Conservation (phyloP, 2,888 invertebrate species). For the Lumbricus terrestris region DNA sequence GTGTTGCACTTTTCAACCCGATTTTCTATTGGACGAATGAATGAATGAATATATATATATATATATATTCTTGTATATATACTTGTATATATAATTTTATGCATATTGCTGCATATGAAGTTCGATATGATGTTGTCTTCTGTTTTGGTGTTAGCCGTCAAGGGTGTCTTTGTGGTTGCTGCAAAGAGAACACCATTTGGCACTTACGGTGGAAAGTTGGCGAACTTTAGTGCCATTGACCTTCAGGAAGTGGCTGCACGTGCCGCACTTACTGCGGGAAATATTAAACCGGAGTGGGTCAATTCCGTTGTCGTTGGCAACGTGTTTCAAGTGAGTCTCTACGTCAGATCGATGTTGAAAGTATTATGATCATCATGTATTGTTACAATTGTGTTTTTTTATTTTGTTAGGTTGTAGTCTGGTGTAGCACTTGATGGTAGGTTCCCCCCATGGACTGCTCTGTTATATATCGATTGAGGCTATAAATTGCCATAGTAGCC, state of each 20-base stretch:
- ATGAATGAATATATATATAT: not conserved
- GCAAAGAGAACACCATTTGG: slow-evolving; percentile 97
- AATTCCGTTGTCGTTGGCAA: slow-evolving; percentile 88
- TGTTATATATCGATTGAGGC: no score
- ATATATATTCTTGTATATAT: not conserved
- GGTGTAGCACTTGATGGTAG: no score
- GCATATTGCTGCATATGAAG: not conserved
- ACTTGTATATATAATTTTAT: not conserved
- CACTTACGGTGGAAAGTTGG: slow-evolving; percentile 75
- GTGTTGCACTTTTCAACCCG: no score
- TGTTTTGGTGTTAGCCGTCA: slow-evolving; percentile 26
- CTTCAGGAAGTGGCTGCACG: slow-evolving; percentile 70
- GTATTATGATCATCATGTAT: not conserved
- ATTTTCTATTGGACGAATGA: no score
- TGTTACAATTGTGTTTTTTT: not conserved
- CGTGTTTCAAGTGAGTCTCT: slow-evolving; percentile 68
- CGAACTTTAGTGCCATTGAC: slow-evolving; percentile 61
- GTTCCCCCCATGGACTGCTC: no score
- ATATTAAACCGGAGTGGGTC: slow-evolving; percentile 77
- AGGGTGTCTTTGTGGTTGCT: slow-evolving; percentile 68
- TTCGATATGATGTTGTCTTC: not conserved
- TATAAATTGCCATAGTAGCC: no score
- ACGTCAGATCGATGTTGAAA: not conserved
- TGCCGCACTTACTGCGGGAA: slow-evolving; percentile 56
- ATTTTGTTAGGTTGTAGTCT: not conserved